These are phyloP conservation scores for Istiophorus platypterus DNA, from an alignment of 2,113 vertebrate genomes.

Conservation along the genomic window DNA sequence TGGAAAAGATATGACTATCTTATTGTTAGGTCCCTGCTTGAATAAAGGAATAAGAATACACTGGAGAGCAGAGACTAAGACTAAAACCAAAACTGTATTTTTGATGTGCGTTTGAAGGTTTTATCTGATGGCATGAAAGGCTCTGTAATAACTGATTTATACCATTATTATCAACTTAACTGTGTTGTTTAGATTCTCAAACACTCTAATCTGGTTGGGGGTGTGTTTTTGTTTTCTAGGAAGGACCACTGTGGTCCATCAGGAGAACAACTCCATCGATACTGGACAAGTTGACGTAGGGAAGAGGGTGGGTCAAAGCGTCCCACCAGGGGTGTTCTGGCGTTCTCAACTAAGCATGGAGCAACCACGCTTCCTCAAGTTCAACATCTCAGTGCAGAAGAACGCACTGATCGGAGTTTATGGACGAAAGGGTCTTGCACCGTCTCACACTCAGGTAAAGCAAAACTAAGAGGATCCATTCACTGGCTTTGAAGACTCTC, in stretches of 20 bases:
- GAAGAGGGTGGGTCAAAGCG: constrained; percentile 89
- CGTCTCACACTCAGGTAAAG: constrained; percentile 96
- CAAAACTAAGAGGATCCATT: not conserved
- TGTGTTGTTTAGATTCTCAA: not conserved
- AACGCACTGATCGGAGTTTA: constrained; percentile 98
- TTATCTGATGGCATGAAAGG: constrained; percentile 9
- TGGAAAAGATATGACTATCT: constrained; percentile 49
- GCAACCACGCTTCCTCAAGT: constrained; percentile 95
- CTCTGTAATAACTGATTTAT: constrained; percentile 22
- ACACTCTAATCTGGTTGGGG: constrained; percentile 1
- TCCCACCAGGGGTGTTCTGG: constrained; percentile 97
- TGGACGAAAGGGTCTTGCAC: constrained; percentile 95
- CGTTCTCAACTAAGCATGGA: constrained; percentile 94
- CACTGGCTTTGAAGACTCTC: too few relatives aligned
- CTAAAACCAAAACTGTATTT: constrained; percentile 24
- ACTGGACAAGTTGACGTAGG: constrained; percentile 95
- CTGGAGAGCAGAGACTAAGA: constrained; percentile 17
- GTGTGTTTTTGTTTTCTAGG: constrained; percentile 83
- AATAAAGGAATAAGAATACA: constrained; percentile 40
- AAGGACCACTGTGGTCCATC: constrained; percentile 87
- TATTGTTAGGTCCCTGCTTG: constrained; percentile 33
- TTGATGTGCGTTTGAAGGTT: constrained; percentile 16
- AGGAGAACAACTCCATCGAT: constrained; percentile 96
- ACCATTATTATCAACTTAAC: not conserved
- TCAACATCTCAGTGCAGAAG: constrained; percentile 99